These are phyloP conservation scores for Aromia moschata DNA, from an alignment of 2,888 invertebrate species.

Conservation along the genomic window DNA sequence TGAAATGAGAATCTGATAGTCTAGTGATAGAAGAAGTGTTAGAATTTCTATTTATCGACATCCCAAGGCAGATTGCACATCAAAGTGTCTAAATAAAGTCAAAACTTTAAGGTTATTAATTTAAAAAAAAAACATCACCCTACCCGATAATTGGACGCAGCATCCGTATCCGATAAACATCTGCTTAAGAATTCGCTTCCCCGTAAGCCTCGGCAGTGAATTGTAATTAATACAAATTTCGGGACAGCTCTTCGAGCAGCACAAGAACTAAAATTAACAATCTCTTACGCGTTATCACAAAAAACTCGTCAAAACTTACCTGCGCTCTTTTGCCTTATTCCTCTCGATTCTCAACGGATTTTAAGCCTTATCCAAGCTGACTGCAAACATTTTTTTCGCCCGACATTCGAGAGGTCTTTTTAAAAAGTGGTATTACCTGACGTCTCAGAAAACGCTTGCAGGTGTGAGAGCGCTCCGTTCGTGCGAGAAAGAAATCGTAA, in stretches of 20 bases:
- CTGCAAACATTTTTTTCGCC: neutral
- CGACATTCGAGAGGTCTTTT: neutral
- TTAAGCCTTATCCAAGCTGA: neutral
- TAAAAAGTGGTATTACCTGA: conserved; percentile 10
- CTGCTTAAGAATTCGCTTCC: too few species aligned
- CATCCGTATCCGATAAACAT: too few species aligned
- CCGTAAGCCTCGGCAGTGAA: too few species aligned
- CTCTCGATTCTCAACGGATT: neutral
- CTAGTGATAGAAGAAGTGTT: too few species aligned
- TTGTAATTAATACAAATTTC: conserved; percentile 7
- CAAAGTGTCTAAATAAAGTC: too few species aligned
- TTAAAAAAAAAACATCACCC: too few species aligned
- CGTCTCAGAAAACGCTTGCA: conserved; percentile 5
- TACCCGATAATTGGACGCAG: too few species aligned
- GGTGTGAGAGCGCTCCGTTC: conserved; percentile 3
- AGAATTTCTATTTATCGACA: too few species aligned
- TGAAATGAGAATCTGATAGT: too few species aligned
- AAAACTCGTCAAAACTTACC: conserved; percentile 8
- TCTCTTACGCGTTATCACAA: neutral
- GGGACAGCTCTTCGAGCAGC: neutral
- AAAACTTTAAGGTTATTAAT: too few species aligned
- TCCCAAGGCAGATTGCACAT: too few species aligned
- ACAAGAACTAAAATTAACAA: conserved; percentile 5
- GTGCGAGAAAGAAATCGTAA: neutral
- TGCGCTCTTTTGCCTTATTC: neutral